Evolutionary conservation across 2,113 vertebrate species (phyloP).

Genomic region (Lycocorax pyrrhopterus): DNA sequence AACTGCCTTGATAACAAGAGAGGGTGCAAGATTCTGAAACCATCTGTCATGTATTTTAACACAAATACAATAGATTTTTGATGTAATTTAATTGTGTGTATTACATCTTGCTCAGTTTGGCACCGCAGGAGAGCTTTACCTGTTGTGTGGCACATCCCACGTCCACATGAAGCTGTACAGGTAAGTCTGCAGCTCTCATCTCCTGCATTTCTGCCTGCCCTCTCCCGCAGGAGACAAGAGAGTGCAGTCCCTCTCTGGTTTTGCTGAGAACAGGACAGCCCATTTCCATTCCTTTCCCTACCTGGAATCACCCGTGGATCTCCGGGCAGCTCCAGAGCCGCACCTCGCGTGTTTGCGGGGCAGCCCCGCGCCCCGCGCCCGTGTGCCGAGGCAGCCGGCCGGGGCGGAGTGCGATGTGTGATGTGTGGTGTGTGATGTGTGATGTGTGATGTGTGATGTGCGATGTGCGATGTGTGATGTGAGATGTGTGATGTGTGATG

Average conservation of each 20-base stretch:
- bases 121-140: neutral
- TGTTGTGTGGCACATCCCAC: neutral
- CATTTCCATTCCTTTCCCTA: neutral
- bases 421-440: neutral
- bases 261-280: neutral
- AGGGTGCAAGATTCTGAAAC: neutral
- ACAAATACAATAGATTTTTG: neutral
- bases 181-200: neutral
- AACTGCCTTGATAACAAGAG: neutral
- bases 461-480: no score
- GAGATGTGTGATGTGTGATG: neutral
- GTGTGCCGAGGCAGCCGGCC: neutral
- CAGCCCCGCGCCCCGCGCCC: neutral
- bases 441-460: neutral
- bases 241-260: neutral
- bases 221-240: neutral
- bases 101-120: neutral
- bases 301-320: neutral
- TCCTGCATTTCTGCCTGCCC: neutral
- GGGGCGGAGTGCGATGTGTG: neutral
- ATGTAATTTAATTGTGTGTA: neutral
- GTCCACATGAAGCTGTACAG: neutral
- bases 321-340: neutral
- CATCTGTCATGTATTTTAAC: neutral
- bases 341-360: neutral